Evolutionary conservation across 1,140 invertebrate genomes (phyloP).

Genomic region (Medauroidea extradentata): DNA sequence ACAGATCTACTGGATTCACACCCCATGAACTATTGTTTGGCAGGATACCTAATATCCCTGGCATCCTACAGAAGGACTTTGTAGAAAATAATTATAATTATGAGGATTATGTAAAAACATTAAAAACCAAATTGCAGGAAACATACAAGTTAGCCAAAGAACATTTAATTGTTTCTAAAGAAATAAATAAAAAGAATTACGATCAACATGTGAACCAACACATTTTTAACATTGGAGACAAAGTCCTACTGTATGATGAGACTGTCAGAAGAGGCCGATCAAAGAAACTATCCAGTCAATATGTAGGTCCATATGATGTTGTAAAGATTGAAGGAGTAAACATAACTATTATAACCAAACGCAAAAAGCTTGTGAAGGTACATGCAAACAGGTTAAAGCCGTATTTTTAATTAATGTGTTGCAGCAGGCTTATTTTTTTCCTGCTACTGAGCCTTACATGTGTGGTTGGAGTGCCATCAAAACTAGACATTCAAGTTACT

Average conservation of each 20-base stretch:
- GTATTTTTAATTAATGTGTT: background rate
- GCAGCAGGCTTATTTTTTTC: background rate
- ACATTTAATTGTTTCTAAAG: background rate
- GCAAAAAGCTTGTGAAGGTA: background rate
- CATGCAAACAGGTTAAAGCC: constrained; percentile 4
- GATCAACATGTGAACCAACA: background rate
- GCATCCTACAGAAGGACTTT: background rate
- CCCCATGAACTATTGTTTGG: constrained; percentile 2
- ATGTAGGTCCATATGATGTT: background rate
- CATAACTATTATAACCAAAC: background rate
- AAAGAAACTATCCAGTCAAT: background rate
- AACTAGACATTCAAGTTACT: background rate
- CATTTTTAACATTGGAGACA: background rate
- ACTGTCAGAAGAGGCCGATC: background rate
- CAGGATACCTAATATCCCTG: background rate
- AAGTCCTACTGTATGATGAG: background rate
- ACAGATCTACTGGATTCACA: background rate
- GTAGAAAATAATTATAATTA: background rate
- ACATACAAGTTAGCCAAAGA: background rate
- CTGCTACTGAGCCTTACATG: background rate
- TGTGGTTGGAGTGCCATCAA: background rate
- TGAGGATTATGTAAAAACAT: background rate
- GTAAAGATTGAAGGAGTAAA: background rate
- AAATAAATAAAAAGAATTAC: background rate
- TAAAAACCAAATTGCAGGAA: constrained; percentile 5